These are phyloP conservation scores for Todiramphus chloris DNA, from an alignment of 2,113 vertebrate species.

Conservation along the genomic window DNA sequence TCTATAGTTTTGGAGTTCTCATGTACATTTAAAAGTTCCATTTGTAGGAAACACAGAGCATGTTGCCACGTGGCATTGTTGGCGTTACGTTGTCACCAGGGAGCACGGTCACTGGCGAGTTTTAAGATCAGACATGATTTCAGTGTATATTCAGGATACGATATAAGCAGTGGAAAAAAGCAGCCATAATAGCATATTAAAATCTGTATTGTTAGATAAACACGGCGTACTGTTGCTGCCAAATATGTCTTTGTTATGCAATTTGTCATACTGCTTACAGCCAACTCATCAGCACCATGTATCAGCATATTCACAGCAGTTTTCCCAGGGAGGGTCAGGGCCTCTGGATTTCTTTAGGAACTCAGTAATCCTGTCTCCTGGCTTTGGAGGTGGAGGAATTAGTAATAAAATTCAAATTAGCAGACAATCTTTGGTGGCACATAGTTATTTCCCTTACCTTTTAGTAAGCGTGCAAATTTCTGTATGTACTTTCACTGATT, in stretches of 20 bases:
- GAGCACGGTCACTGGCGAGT: background rate
- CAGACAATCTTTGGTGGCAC: background rate
- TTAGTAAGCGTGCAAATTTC: background rate
- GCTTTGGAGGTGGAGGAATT: background rate
- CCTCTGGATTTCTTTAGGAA: constrained; percentile 10
- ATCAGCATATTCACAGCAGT: background rate
- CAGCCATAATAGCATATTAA: background rate
- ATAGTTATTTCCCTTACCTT: background rate
- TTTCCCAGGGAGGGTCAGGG: background rate
- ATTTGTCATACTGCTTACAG: constrained; percentile 21
- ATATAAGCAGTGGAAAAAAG: background rate
- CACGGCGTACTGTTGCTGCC: background rate
- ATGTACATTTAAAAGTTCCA: background rate
- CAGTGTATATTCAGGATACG: background rate
- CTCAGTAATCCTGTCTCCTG: background rate
- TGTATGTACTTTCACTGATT: background rate
- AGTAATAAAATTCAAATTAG: background rate
- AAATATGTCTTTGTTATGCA: constrained; percentile 23
- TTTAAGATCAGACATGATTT: background rate
- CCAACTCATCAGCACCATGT: background rate
- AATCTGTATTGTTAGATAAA: constrained; percentile 16
- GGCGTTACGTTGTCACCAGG: fast-evolving
- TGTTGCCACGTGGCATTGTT: background rate
- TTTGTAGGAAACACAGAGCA: background rate
- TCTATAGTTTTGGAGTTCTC: background rate